phyloP scores from a whole-genome alignment of 2,113 vertebrate genomes.

The Spizaetus ornatus region DNA sequence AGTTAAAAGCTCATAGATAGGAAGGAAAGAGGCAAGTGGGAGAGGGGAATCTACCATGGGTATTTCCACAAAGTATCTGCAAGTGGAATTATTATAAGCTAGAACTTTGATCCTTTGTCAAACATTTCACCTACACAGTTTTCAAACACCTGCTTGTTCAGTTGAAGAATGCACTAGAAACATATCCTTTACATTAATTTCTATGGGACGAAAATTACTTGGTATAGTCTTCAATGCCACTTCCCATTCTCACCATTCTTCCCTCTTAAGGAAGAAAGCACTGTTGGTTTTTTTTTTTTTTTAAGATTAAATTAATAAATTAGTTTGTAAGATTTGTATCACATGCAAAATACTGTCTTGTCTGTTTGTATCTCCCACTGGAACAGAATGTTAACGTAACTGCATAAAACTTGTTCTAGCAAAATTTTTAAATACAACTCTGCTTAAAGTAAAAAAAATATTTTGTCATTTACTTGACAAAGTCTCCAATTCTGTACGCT shows the following conservation, averaged over 20 bases:
- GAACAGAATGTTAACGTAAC: background rate
- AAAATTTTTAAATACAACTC: background rate
- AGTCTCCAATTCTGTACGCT: background rate
- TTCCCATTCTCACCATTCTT: background rate
- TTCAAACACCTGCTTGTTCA: conserved; percentile 7
- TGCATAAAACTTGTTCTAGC: background rate
- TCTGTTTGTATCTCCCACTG: background rate
- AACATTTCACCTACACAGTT: background rate
- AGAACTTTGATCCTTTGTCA: conserved; percentile 14
- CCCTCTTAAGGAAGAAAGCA: background rate
- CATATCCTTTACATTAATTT: background rate
- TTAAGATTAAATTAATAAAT: background rate
- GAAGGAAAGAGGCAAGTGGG: background rate
- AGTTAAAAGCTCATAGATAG: conserved; percentile 27
- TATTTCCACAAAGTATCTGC: conserved; percentile 15
- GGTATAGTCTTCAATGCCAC: background rate
- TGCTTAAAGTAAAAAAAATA: background rate
- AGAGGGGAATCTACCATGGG: background rate
- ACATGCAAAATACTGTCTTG: background rate
- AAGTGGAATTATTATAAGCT: background rate
- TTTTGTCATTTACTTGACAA: background rate
- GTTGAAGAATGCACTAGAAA: conserved; percentile 31
- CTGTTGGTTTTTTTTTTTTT: background rate
- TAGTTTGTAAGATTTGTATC: background rate
- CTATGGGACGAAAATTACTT: background rate